Evolutionary conservation across 2,113 vertebrate species (phyloP), one percentile per base, ranked within the genome.

Genomic region (Eidolon helvum): DNA sequence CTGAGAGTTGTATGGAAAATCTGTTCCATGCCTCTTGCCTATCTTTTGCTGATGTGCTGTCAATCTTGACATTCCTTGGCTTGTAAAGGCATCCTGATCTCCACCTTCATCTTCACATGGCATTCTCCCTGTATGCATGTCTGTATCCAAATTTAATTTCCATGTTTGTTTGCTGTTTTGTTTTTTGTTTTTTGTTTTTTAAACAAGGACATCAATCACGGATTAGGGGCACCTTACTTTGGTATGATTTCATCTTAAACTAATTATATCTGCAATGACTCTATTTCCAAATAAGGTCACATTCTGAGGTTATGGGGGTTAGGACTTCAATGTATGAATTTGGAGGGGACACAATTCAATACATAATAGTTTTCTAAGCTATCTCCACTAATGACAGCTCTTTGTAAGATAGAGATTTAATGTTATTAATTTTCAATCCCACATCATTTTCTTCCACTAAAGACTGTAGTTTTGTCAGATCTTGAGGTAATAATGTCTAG

Each of bases 401-500:
- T 96, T 71, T 74, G 12, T 91, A 87, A 96, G 92, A 78, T 21
- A 48, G 4, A 4, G 10, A 80, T 48, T 84, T 94, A 90, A 61
- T 92, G 80, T 84, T 77, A 71, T 90, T 96, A 95, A 88, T 94
- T 80, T 75, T 95, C 87, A 80, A 87, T 77, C 72, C 30, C 26
- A 40, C 77, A 83, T 87, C 61, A 83, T 94, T 95, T 94, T 92
- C 65, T 94, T 65, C 87, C 57, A 79, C 75, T 91, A 63, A 82
- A 68, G 55, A 80, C 30, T 85, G 4, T 33, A 87, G 38, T 35
- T 88, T 94, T 97, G 35, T 93, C 85, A 97, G 77, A 22, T 79
- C 91, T 86, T 96, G 87, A 93, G 74, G 66, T 97, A 92, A 90
- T 91, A 75, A 92, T 84, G 74, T 87, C n/a, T 94, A 68, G 35